Conservation (phyloP, 2,888 invertebrate species). For the Linnaemya tessellans region DNA sequence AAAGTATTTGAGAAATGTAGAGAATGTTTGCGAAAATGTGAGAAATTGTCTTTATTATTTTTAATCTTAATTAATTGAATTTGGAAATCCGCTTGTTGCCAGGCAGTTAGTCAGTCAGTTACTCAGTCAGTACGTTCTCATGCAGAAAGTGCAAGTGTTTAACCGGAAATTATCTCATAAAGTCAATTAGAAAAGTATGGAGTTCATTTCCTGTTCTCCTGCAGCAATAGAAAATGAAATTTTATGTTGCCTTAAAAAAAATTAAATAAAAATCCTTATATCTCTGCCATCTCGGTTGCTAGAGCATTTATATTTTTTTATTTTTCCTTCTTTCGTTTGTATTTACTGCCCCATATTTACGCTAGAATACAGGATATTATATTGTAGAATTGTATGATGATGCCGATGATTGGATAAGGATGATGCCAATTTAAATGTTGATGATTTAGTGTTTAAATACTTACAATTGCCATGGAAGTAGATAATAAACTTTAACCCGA, state of each 20-base stretch:
- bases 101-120: background rate
- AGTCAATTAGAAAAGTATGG: slow-evolving; percentile 61
- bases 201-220: slow-evolving; percentile 57
- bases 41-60: background rate
- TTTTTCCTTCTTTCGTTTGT: slow-evolving; percentile 21
- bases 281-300: background rate
- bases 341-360: slow-evolving; percentile 20
- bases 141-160: slow-evolving; percentile 54
- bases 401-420: slow-evolving; percentile 38
- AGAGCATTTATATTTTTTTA: background rate
- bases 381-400: slow-evolving; percentile 63
- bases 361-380: slow-evolving; percentile 62
- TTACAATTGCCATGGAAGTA: slow-evolving; percentile 36
- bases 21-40: background rate
- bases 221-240: background rate
- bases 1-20: background rate
- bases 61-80: slow-evolving; percentile 7
- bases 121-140: background rate
- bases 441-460: slow-evolving; percentile 56
- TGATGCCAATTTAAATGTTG: slow-evolving; percentile 30
- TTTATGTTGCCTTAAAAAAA: background rate
- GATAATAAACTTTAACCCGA: slow-evolving; percentile 41
- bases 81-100: background rate
- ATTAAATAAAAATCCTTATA: background rate
- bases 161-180: slow-evolving; percentile 69